phyloP scores from a whole-genome alignment of 1,140 invertebrate genomes.

The Arion vulgaris region DNA sequence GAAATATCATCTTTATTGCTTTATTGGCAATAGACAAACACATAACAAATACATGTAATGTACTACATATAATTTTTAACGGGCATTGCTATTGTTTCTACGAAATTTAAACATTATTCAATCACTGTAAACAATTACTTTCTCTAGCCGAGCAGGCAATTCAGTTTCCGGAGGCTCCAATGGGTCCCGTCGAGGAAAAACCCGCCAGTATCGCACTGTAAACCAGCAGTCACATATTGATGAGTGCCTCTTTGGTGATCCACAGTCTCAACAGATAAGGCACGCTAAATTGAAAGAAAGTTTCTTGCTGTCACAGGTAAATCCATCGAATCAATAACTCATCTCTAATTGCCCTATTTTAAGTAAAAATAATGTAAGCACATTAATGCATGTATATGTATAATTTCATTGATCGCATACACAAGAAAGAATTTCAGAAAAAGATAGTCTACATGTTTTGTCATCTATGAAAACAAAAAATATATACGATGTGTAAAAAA shows the following conservation, averaged over 20 bases:
- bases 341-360: too few species aligned
- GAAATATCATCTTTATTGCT: background rate
- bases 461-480: too few species aligned
- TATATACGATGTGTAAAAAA: too few species aligned
- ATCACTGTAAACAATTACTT: background rate
- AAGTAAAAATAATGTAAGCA: too few species aligned
- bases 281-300: constrained; percentile 61
- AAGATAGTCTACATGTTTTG: too few species aligned
- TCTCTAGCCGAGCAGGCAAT: constrained; percentile 68
- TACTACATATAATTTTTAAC: too few species aligned
- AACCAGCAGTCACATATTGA: constrained; percentile 70
- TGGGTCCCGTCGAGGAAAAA: constrained; percentile 61
- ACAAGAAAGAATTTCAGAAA: too few species aligned
- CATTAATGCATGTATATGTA: too few species aligned
- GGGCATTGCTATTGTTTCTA: too few species aligned
- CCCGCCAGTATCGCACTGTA: constrained; percentile 62
- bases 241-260: constrained; percentile 70
- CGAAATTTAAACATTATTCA: too few species aligned
- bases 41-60: background rate
- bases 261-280: constrained; percentile 59
- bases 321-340: background rate
- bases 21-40: background rate
- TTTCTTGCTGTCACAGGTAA: constrained; percentile 43
- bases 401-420: too few species aligned
- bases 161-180: constrained; percentile 63